Evolutionary conservation across 30 jellyfish, hydroid and myxozoan species (phyloP), one percentile per base, ranked within the genome.

Genomic region (Sanderia malayensis): DNA sequence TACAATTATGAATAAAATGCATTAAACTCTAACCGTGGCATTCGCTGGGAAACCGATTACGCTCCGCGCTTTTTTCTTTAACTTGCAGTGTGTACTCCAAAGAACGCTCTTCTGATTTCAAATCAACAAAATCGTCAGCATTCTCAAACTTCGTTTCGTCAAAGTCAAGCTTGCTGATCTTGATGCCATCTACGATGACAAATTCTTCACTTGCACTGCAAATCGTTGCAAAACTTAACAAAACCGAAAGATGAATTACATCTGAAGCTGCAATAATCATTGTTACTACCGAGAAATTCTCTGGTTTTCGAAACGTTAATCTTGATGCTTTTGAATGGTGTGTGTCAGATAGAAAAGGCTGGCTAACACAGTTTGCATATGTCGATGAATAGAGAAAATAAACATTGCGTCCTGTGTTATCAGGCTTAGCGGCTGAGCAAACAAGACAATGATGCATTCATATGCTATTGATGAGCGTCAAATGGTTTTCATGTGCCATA

Each of bases 61-160:
- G 52, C 4, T 45, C 61, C 0, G 34, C n/a, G 10, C 44, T 64
- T n/a, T 74, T 69, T 55, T 85, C 96, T 29, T 65, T 69, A 21
- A 58, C 31, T 31, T 85, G 82, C 13, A 85, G 71, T 20, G 46
- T 70, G 53, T 62, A 59, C 63, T 85, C 96, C 58, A 77, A 18
- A 17, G 52, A 81, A 33, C 83, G 62, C 26, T 85, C 88, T 29
- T 72, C 85, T 0, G 73, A 28, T 61, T 49, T 44, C 31, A 31
- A 28, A 3, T 27, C 49, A 7, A 58, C 67, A 10, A 15, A 19
- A 61, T 44, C 28, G 13, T 19, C 21, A 0, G 31, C 70, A 6
- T 47, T 57, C 55, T 45, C 75, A 33, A 15, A 33, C 41, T 53
- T 27, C 47, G 60, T 49, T 9, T 53, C 32, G 27, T 70, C 78